Evolutionary conservation across 1,140 invertebrate genomes (phyloP).

Genomic region (Heliconius congener): DNA sequence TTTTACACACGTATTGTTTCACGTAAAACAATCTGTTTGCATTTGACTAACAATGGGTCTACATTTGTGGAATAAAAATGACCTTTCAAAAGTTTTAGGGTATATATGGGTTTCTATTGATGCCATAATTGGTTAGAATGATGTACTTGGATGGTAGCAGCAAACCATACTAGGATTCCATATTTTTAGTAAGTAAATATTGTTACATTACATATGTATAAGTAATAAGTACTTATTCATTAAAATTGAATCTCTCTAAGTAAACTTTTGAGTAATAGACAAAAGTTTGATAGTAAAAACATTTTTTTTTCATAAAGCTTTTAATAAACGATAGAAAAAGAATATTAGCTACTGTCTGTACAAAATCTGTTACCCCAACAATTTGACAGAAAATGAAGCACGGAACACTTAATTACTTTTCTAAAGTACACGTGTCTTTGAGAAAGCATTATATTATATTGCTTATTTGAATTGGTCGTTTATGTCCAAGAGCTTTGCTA

Average conservation of each 20-base stretch:
- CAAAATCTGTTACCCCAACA: background rate
- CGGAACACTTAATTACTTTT: too few relatives aligned
- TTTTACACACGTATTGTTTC: background rate
- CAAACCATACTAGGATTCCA: background rate
- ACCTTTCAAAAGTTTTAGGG: background rate
- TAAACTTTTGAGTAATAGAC: too few relatives aligned
- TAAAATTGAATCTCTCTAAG: too few relatives aligned
- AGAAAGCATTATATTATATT: background rate
- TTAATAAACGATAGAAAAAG: too few relatives aligned
- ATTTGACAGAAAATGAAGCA: background rate
- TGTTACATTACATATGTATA: too few relatives aligned
- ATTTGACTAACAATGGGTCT: slow-evolving; percentile 5
- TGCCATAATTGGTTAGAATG: background rate
- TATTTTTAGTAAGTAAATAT: too few relatives aligned
- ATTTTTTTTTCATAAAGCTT: background rate
- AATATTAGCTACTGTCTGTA: too few relatives aligned
- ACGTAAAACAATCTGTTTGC: background rate
- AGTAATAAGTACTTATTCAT: too few relatives aligned
- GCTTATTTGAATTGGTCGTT: background rate
- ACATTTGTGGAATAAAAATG: background rate
- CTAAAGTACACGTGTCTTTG: background rate
- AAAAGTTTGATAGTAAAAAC: too few relatives aligned
- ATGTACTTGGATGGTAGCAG: background rate
- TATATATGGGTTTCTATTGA: background rate
- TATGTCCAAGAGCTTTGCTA: too few relatives aligned